phyloP scores from a whole-genome alignment of 1,140 invertebrate species.

The Probaryconus sp. region DNA sequence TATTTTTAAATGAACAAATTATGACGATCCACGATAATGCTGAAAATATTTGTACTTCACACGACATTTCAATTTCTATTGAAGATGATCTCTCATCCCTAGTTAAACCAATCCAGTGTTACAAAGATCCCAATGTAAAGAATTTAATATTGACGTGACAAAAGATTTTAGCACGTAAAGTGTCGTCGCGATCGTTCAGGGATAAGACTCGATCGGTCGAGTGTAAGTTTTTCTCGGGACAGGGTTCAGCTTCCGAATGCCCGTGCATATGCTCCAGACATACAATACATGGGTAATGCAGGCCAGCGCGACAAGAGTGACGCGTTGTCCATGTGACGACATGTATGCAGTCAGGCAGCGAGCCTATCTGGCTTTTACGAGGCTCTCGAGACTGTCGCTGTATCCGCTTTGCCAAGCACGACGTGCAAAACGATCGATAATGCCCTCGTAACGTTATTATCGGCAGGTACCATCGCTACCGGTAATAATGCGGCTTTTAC shows the following conservation, averaged over 20 bases:
- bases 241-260: slow-evolving; percentile 19
- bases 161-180: slow-evolving; percentile 29
- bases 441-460: slow-evolving; percentile 73
- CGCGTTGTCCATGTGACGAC: slow-evolving; percentile 33
- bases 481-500: slow-evolving; percentile 73
- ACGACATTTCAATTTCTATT: too few relatives aligned
- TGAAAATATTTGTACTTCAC: too few relatives aligned
- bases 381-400: slow-evolving; percentile 59
- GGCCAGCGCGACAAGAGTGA: slow-evolving; percentile 1
- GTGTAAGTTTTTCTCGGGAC: slow-evolving; percentile 35
- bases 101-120: too few relatives aligned
- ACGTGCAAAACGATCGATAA: slow-evolving; percentile 74
- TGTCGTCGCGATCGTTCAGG: slow-evolving; percentile 11
- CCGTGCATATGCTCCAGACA: slow-evolving; percentile 25
- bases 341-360: slow-evolving; percentile 13
- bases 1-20: too few relatives aligned
- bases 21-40: too few relatives aligned
- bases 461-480: slow-evolving; percentile 68
- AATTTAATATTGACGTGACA: background rate
- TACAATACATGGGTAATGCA: slow-evolving; percentile 40
- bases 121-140: too few relatives aligned
- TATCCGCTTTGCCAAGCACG: slow-evolving; percentile 71
- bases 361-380: slow-evolving; percentile 61
- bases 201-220: slow-evolving; percentile 21
- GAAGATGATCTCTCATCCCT: too few relatives aligned